phyloP scores from a whole-genome alignment of 2,797 vertebrate species.

The Ptychadena robeensis region DNA sequence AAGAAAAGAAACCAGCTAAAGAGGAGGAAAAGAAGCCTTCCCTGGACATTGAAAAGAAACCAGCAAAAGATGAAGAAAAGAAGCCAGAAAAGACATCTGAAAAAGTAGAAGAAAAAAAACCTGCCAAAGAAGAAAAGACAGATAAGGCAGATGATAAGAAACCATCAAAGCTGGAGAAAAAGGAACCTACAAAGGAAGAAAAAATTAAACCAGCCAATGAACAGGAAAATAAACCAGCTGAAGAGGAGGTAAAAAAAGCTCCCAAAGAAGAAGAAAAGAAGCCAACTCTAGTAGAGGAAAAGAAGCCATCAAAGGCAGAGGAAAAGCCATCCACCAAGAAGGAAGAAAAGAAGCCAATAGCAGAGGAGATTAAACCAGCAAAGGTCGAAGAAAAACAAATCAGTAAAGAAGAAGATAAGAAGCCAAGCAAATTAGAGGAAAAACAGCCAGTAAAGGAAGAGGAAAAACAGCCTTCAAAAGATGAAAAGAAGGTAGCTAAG shows the following conservation, averaged over 20 bases:
- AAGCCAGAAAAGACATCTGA: conserved; percentile 61
- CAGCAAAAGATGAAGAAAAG: conserved; percentile 36
- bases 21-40: conserved; percentile 59
- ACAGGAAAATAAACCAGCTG: not conserved
- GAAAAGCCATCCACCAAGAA: conserved; percentile 64
- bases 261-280: conserved; percentile 23
- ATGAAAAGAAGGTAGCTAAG: not conserved
- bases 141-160: conserved; percentile 11
- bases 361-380: conserved; percentile 69
- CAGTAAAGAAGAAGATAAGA: not conserved
- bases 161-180: not conserved
- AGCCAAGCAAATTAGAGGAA: conserved; percentile 29
- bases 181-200: not conserved
- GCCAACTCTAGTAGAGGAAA: conserved; percentile 57
- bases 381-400: conserved; percentile 64
- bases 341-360: conserved; percentile 58
- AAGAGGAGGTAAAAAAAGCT: conserved; percentile 15
- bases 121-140: conserved; percentile 67
- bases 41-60: too few species aligned
- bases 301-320: conserved; percentile 62
- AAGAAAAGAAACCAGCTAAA: conserved; percentile 52
- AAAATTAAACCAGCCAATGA: conserved; percentile 15
- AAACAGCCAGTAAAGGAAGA: conserved; percentile 55
- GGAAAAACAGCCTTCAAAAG: fast-evolving
- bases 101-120: conserved; percentile 53